phyloP scores from a whole-genome alignment of 2,797 vertebrate species.

The Characodon lateralis region DNA sequence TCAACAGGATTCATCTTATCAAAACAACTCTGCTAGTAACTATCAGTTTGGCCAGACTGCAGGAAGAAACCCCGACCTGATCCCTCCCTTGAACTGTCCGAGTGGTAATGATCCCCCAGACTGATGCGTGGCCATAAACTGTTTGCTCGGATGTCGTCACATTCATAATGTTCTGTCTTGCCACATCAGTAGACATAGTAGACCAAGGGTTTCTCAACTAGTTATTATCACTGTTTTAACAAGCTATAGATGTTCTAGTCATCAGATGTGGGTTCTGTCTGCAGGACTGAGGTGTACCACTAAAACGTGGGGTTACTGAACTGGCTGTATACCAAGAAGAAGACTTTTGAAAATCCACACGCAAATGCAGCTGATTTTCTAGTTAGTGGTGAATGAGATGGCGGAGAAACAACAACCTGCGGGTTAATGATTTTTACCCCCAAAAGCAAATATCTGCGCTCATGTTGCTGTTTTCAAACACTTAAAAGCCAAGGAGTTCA shows the following conservation, averaged over 20 bases:
- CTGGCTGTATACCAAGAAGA: not conserved
- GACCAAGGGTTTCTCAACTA: conserved; percentile 1
- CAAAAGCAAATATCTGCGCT: not conserved
- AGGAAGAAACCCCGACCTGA: conserved; percentile 28
- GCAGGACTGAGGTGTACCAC: not conserved
- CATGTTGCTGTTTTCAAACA: not conserved
- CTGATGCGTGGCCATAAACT: conserved; percentile 38
- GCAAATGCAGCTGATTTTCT: not conserved
- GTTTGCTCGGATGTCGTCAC: conserved; percentile 43
- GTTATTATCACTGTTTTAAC: conserved; percentile 5
- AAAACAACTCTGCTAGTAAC: not conserved
- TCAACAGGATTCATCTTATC: conserved; percentile 23
- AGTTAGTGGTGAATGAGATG: not conserved
- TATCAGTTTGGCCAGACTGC: conserved; percentile 28
- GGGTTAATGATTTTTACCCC: not conserved
- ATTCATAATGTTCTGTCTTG: conserved; percentile 48
- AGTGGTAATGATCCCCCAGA: conserved; percentile 32
- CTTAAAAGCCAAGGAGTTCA: not conserved
- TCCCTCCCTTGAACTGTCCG: conserved; percentile 44
- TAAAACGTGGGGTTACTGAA: not conserved
- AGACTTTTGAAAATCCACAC: not conserved
- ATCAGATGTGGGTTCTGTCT: conserved; percentile 5
- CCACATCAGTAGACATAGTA: conserved; percentile 25
- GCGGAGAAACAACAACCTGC: not conserved
- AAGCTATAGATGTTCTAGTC: conserved; percentile 3